phyloP scores from a whole-genome alignment of 2,797 vertebrate genomes.

The Nasua narica region DNA sequence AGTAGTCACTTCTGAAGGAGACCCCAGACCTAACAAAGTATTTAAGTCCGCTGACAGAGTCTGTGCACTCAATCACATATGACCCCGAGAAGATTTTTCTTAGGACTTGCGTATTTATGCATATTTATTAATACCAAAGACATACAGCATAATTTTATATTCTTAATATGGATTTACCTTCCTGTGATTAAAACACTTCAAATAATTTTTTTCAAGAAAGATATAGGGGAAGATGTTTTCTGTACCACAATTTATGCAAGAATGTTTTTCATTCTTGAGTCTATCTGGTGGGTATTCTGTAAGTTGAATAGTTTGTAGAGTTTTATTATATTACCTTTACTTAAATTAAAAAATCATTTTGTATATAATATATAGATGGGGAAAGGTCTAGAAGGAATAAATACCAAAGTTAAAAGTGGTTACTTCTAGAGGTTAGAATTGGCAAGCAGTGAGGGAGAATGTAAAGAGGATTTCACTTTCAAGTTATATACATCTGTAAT shows the following conservation, averaged over 20 bases:
- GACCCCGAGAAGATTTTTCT: not conserved
- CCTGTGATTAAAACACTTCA: constrained; percentile 1
- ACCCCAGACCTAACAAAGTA: not conserved
- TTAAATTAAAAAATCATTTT: not conserved
- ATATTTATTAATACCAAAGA: not conserved
- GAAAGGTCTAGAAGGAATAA: not conserved
- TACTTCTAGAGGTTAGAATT: not conserved
- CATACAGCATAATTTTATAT: not conserved
- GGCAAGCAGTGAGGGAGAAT: not conserved
- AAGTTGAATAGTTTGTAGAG: not conserved
- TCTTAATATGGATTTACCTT: not conserved
- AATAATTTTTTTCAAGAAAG: not conserved
- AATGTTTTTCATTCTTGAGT: not conserved
- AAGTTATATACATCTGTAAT: not conserved
- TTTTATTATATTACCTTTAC: not conserved
- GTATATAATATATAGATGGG: not conserved
- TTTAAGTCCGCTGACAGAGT: not conserved
- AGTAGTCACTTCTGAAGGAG: not conserved
- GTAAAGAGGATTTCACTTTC: not conserved
- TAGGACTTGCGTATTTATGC: not conserved
- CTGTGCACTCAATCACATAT: not conserved
- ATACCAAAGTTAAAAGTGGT: not conserved
- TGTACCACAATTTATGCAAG: not conserved
- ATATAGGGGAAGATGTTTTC: not conserved
- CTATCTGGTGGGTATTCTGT: not conserved